These are phyloP conservation scores for Scolanthus callimorphus DNA, from an alignment of 92 coral and sea anemone species.

Conservation along the genomic window DNA sequence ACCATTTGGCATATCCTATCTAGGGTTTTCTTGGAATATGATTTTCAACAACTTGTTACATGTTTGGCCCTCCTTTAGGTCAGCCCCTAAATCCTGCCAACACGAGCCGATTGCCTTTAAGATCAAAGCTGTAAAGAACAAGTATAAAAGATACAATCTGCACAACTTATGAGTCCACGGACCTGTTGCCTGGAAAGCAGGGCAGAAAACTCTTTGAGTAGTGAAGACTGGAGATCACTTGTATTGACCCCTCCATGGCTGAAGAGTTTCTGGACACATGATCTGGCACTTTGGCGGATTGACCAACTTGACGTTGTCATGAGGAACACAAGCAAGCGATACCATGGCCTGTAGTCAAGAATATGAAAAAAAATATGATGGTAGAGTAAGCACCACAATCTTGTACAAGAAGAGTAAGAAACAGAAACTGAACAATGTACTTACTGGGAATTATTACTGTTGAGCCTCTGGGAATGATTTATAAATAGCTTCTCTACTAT, in stretches of 20 bases:
- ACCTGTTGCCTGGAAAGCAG: slow-evolving; percentile 76
- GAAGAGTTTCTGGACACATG: slow-evolving; percentile 61
- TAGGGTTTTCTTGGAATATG: no score
- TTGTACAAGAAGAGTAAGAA: no score
- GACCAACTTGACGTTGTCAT: slow-evolving; percentile 60
- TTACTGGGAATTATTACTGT: slow-evolving; percentile 68
- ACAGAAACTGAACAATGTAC: slow-evolving; percentile 4
- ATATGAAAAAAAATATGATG: no score
- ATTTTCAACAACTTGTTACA: no score
- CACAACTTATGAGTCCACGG: not conserved
- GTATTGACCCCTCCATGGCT: slow-evolving; percentile 53
- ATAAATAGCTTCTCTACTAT: slow-evolving; percentile 64
- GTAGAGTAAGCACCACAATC: no score
- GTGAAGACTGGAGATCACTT: slow-evolving; percentile 53
- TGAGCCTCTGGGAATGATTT: slow-evolving; percentile 69
- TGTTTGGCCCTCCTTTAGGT: no score
- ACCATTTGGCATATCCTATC: no score
- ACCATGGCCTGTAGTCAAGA: slow-evolving; percentile 95
- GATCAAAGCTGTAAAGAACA: not conserved
- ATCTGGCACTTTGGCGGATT: slow-evolving; percentile 49
- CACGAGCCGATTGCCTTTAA: no score
- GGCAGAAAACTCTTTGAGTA: slow-evolving; percentile 69
- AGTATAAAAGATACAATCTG: not conserved
- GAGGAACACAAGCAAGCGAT: slow-evolving; percentile 65
- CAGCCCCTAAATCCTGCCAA: no score